Evolutionary conservation across 2,888 invertebrate genomes (phyloP).

Genomic region (Pyrochroa serraticornis): DNA sequence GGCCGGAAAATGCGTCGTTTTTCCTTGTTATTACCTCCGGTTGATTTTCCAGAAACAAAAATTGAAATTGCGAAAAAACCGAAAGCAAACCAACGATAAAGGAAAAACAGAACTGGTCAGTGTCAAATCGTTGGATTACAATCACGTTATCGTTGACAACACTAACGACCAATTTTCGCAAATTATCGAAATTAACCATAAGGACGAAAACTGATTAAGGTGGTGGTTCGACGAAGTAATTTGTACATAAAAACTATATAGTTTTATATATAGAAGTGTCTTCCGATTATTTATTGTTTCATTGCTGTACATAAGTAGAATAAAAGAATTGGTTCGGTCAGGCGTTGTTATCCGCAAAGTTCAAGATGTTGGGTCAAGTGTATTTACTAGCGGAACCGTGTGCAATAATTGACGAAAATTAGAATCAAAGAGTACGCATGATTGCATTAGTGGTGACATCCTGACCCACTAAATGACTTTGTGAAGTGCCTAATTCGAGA

Average conservation of each 20-base stretch:
- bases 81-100: conserved; percentile 33
- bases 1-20: conserved; percentile 80
- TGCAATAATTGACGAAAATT: conserved; percentile 10
- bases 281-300: conserved; percentile 7
- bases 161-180: neutral
- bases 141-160: conserved; percentile 40
- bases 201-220: conserved; percentile 18
- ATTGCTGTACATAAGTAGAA: too few species aligned
- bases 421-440: conserved; percentile 34
- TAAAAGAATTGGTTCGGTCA: too few species aligned
- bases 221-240: conserved; percentile 6
- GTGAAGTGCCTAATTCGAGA: conserved; percentile 36
- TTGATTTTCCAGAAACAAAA: conserved; percentile 75
- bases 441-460: conserved; percentile 52
- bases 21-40: conserved; percentile 83
- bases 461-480: conserved; percentile 47
- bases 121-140: conserved; percentile 34
- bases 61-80: conserved; percentile 51
- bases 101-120: conserved; percentile 26
- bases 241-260: conserved; percentile 26
- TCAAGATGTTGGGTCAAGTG: neutral
- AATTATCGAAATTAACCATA: conserved; percentile 30
- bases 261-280: conserved; percentile 19
- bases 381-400: neutral
- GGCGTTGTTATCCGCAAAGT: too few species aligned